Base-by-base conservation (phyloP, 2,888 invertebrate species). In the Seira ritae region DNA sequence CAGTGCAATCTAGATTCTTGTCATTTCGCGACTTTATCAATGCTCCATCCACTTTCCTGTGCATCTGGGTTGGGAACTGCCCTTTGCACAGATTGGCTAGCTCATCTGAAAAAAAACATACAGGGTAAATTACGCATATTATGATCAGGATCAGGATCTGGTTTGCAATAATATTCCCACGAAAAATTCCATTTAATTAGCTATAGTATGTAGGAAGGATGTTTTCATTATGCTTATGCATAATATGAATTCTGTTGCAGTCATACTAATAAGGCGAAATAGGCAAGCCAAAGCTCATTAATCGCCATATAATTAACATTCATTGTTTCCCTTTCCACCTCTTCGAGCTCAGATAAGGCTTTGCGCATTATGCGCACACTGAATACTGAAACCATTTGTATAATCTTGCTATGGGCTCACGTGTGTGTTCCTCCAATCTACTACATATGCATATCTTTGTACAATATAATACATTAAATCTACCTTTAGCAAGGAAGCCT, bases 51-150 rank as follows among this genome's bases (percentile, higher is more conserved):
- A 97, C 94, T 92, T 97, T 97, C 87, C 96, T 93, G 92, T 97
- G 97, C 90, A 97, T 93, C 88, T 96, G 95, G 90, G 96, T 96
- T 87, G 96, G 93, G 91, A 96, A 96, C 91, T 96, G 95, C 91
- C 95, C 96, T 92, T 96, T 96, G 93, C 97, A 97, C 89, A 97
- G 92, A 88, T 95, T 94, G 91, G 95, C 95, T 95, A 97, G 96
- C 90, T 96, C 95, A 92, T 93, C 89, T 90, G 89, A 89, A 87
- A 84, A 80, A 72, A 80, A 68, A 78, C 80, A 19, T 73, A 4
- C 46, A 42, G 22, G 66, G 22, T 15, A 23, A 37, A 68, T 15
- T 68, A 37, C 15, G 31, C 17, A 20, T 15, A 68, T 60, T 17
- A n/a, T 6, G 46, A n/a, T n/a, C n/a, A n/a, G n/a, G n/a, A n/a